Evolutionary conservation across 23 tunicate species (phyloP), one percentile per base, ranked within the genome.

Genomic region (Halocynthia roretzi): DNA sequence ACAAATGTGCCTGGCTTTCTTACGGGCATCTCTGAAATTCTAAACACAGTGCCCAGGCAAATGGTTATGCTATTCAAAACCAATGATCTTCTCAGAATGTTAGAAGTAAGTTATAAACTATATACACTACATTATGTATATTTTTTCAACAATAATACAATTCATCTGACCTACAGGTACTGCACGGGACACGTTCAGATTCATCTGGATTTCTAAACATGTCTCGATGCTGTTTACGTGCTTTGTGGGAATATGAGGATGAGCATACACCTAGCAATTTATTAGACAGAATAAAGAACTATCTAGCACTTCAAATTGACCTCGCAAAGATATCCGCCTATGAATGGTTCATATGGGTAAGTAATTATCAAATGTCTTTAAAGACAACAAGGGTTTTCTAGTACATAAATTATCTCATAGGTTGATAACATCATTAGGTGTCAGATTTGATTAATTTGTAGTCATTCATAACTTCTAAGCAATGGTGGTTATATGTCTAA

Each of bases 61-160:
- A 93, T 93, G 98, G 68, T 93, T 8, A 79, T 93, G 48, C 84
- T 93, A 49, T 62, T 93, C 8, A 93, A 93, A 74, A 83, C 98
- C 18, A 93, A 93, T 51, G 98, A 93, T 76, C 93, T 86, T 68
- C 67, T 93, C 6, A 77, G 98, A 11, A 91, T 92, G 54, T 62
- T 93, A 19, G 98, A 93, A 77, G 91, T 91, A 55, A 63, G 62
- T 56, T 67, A 23, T 14, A 14, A 14, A 14, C 5, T 31, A 31
- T 31, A 31, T 31, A 31, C 44, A 31, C 44, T 31, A 31, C 44
- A 31, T 31, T 31, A 31, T 31, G 4, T 31, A 31, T 31, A 4
- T 31, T 31, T 31, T 31, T 31, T 31, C 1, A 31, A 31, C 4
- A 31, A 31, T 31, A 31, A 31, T 31, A 31, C 44, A 31, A 31